Evolutionary conservation across 2,113 vertebrate species (phyloP).

Genomic region (Coracopsis vasa): DNA sequence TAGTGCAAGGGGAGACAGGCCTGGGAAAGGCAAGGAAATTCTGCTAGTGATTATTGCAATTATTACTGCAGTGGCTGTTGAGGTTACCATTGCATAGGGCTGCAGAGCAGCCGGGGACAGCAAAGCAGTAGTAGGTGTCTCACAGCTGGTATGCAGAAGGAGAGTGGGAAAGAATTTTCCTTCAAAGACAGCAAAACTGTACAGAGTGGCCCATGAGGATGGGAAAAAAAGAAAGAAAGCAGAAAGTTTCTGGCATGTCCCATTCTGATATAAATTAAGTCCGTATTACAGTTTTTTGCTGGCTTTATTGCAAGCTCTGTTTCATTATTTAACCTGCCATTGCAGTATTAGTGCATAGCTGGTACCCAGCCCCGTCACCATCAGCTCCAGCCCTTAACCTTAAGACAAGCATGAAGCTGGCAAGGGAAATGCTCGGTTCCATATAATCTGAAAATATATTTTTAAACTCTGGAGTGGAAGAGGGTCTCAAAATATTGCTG

Average conservation of each 20-base stretch:
- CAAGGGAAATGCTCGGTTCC: accelerated
- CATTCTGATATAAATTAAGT: background rate
- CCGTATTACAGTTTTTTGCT: background rate
- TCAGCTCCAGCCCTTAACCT: background rate
- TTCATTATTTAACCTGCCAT: background rate
- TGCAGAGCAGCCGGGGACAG: background rate
- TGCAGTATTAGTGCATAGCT: background rate
- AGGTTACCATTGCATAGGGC: background rate
- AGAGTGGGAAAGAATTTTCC: background rate
- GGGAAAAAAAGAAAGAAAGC: background rate
- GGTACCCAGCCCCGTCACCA: background rate
- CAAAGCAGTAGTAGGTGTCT: background rate
- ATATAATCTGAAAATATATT: background rate
- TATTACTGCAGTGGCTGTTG: background rate
- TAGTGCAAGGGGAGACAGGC: background rate
- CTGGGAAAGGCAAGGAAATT: background rate
- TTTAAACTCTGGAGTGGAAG: background rate
- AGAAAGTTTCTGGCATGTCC: background rate
- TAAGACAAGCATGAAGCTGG: background rate
- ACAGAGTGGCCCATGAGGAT: background rate
- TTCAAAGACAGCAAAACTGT: background rate
- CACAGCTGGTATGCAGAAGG: background rate
- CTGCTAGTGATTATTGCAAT: background rate
- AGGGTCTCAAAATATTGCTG: background rate
- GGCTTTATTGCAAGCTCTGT: background rate